A percentile compares a stretch with the other conserved stretches of the same genome.
phyloP scores from a whole-genome alignment of 2,888 invertebrate genomes.

The Nomada fabriciana region DNA sequence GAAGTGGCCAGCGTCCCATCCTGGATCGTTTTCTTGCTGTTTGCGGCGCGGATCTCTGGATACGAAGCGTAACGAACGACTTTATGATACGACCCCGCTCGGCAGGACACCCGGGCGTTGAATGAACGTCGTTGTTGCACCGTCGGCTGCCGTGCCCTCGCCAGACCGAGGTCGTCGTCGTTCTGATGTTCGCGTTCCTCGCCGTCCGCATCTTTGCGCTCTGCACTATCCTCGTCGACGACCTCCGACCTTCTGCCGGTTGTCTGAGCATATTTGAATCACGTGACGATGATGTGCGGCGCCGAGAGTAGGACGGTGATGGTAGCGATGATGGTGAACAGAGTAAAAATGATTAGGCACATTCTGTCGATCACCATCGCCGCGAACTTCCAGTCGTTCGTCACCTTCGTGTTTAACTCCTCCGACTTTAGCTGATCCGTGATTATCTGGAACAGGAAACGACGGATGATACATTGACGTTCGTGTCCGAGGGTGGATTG shows the following conservation, averaged over 20 bases:
- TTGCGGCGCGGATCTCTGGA: slow-evolving; percentile 60
- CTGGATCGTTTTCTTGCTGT: slow-evolving; percentile 60
- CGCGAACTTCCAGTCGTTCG: slow-evolving; percentile 99
- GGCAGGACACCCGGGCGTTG: slow-evolving; percentile 28
- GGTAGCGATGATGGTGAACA: slow-evolving; percentile 98
- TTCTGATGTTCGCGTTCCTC: slow-evolving; percentile 41
- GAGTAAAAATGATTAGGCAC: slow-evolving; percentile 99
- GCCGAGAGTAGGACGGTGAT: slow-evolving; percentile 98
- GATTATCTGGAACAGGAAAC: slow-evolving; percentile 85
- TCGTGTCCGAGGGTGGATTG: neutral
- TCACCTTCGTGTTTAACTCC: slow-evolving; percentile 96
- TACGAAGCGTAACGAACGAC: slow-evolving; percentile 57
- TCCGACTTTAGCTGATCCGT: slow-evolving; percentile 95
- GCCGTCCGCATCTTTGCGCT: slow-evolving; percentile 54
- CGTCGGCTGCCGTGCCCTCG: neutral
- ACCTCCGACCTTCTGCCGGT: slow-evolving; percentile 65
- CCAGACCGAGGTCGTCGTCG: neutral
- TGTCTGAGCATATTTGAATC: slow-evolving; percentile 79
- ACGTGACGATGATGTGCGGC: slow-evolving; percentile 97
- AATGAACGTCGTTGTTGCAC: slow-evolving; percentile 25
- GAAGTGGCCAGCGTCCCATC: slow-evolving; percentile 51
- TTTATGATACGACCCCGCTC: slow-evolving; percentile 30
- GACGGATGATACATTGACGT: neutral
- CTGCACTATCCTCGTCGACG: slow-evolving; percentile 55
- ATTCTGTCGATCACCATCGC: slow-evolving; percentile 99